These are phyloP conservation scores for Pipistrellus nathusii DNA, from an alignment of 2,797 vertebrate genomes.

Conservation along the genomic window DNA sequence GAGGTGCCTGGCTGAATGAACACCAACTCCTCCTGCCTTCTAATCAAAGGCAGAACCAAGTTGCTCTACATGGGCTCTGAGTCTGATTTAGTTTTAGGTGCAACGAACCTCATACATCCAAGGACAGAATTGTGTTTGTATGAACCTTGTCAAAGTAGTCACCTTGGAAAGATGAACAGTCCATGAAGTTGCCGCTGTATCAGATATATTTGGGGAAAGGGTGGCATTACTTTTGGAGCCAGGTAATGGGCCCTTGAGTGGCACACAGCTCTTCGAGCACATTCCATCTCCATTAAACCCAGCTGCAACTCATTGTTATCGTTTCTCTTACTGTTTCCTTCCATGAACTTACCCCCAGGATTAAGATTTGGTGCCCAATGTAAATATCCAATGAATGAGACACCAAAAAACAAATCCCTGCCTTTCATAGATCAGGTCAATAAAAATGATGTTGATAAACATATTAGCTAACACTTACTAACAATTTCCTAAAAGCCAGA, in stretches of 20 bases:
- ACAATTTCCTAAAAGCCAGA: neutral
- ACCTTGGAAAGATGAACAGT: neutral
- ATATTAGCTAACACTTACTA: neutral
- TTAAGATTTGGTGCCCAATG: neutral
- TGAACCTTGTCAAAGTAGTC: neutral
- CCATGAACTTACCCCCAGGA: neutral
- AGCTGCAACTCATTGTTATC: neutral
- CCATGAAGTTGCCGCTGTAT: neutral
- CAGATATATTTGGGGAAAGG: neutral
- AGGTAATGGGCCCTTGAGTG: neutral
- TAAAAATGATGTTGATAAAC: constrained; percentile 3
- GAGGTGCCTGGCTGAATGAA: neutral
- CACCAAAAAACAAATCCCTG: neutral
- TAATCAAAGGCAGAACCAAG: neutral
- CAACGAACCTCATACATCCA: neutral
- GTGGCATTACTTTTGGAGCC: neutral
- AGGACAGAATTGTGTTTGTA: neutral
- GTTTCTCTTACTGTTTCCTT: neutral
- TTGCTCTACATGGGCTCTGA: neutral
- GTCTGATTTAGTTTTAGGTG: neutral
- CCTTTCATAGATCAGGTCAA: neutral
- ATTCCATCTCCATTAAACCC: neutral
- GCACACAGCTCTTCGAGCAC: neutral
- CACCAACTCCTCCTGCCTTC: neutral
- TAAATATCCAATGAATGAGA: constrained; percentile 8